Evolutionary conservation across 2,888 invertebrate genomes (phyloP), one percentile per base, ranked within the genome.

Genomic region (Nymphalis urticae): DNA sequence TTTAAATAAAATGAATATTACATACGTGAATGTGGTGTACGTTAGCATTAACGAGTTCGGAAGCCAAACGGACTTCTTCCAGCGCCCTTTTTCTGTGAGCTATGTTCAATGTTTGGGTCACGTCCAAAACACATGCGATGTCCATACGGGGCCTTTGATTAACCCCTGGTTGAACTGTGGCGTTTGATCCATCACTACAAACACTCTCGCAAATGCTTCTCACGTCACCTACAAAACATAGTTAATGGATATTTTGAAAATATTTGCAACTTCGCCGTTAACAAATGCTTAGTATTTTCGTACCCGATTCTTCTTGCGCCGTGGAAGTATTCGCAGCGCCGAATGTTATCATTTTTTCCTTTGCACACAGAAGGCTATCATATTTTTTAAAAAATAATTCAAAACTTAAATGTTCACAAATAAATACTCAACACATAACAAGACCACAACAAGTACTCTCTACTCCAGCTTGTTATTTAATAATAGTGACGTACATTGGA

Each of bases 61-160:
- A 97, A 24, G 97, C 97, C 84, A 96, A 94, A 78, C 95, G 95
- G 24, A 98, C 95, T 93, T 98, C 98, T 77, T 98, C 97, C 71
- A 96, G 91, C 17, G 97, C 97, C 84, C 95, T 94, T 87, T 95
- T 96, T 64, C 98, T 94, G 76, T 97, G 96, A 64, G 93, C 89
- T 75, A 96, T 86, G 86, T 96, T 95, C 76, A 95, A 95, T 27
- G 94, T 93, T 83, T 96, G 95, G 78, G 94, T 95, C 70, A 96
- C 87, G 90, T 98, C 97, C 77, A 98, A 93, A 74, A 98, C 96
- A 90, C 97, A 97, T 64, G 96, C 97, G 72, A 98, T 96, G 86
- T 98, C 97, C 96, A 97, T 97, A 77, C 95, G 94, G 32, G 95
- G 95, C 75, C 95, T 83, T 72, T 87, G 88, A 75, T 87, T 90